phyloP scores from a whole-genome alignment of 2,888 invertebrate species.

The Dryobota labecula region DNA sequence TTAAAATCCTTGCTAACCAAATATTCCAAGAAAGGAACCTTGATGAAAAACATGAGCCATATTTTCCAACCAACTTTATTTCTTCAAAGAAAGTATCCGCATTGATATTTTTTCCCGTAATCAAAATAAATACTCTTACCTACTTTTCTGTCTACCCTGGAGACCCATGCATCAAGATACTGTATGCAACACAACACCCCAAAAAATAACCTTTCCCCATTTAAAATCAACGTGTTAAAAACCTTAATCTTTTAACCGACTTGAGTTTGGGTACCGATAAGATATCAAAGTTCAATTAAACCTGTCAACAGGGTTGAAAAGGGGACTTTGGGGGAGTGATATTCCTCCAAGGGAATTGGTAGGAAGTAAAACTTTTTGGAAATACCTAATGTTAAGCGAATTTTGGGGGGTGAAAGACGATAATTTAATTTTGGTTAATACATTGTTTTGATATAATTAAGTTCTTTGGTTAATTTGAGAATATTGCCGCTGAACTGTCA shows the following conservation, averaged over 20 bases:
- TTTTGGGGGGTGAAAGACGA: constrained; percentile 4
- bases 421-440: too few relatives aligned
- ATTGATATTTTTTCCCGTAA: not conserved
- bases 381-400: constrained; percentile 15
- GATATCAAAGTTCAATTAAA: constrained; percentile 74
- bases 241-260: constrained; percentile 10
- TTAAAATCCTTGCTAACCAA: not conserved
- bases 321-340: constrained; percentile 40
- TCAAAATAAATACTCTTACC: not conserved
- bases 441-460: too few relatives aligned
- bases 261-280: constrained; percentile 63
- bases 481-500: too few relatives aligned
- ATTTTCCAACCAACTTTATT: not conserved
- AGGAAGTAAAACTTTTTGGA: constrained; percentile 39
- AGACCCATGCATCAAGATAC: constrained; percentile 27
- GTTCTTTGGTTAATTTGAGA: too few relatives aligned
- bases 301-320: constrained; percentile 66
- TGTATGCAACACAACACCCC: not conserved
- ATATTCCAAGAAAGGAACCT: not conserved
- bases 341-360: constrained; percentile 28
- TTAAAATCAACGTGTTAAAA: constrained; percentile 40
- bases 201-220: constrained; percentile 24
- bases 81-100: not conserved
- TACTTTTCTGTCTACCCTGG: not conserved
- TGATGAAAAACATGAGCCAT: not conserved